Conservation (phyloP, 2,888 invertebrate genomes). For the Conistra vaccinii region DNA sequence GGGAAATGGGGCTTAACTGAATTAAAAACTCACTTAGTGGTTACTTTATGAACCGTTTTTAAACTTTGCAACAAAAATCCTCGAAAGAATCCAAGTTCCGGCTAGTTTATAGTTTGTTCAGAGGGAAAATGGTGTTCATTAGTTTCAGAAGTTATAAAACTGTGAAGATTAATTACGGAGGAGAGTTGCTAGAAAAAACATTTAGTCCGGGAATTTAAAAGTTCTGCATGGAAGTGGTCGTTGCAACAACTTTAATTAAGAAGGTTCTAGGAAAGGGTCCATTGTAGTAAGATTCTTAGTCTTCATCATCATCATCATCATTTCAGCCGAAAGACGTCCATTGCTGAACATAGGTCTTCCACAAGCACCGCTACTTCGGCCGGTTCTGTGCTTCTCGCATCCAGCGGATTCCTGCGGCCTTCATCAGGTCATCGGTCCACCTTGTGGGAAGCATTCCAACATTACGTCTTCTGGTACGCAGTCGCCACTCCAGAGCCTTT, state of each 20-base stretch:
- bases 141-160: conserved; percentile 54
- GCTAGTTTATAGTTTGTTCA: conserved; percentile 49
- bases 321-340: no score
- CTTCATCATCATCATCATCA: no score
- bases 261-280: not conserved
- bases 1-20: conserved; percentile 44
- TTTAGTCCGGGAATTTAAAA: conserved; percentile 29
- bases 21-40: conserved; percentile 31
- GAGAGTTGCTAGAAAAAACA: conserved; percentile 37
- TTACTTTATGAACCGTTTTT: conserved; percentile 17
- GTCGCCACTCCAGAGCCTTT: no score
- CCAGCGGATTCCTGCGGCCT: no score
- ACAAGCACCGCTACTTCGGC: no score
- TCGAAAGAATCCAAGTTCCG: conserved; percentile 32
- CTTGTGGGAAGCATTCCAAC: no score
- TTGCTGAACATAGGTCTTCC: no score
- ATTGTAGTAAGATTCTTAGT: conserved; percentile 10
- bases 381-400: no score
- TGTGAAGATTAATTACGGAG: conserved; percentile 50
- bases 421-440: no score
- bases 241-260: conserved; percentile 31
- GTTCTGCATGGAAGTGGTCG: conserved; percentile 19
- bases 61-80: conserved; percentile 24
- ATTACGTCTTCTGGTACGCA: no score
- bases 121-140: conserved; percentile 44